These are phyloP conservation scores for Petaurus breviceps DNA, from an alignment of 2,113 vertebrate genomes.

Conservation along the genomic window DNA sequence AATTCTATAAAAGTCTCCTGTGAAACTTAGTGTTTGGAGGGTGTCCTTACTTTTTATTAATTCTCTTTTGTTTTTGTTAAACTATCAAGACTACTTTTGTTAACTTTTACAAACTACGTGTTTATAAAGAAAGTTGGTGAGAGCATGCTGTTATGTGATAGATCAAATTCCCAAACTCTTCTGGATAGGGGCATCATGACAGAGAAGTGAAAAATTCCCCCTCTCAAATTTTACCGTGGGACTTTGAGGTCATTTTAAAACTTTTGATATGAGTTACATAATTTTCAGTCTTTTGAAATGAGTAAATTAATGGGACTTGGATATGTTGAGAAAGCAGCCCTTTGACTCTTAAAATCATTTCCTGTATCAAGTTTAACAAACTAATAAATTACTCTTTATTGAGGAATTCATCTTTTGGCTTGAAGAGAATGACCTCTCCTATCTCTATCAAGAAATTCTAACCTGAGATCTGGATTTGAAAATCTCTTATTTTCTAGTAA, in stretches of 20 bases:
- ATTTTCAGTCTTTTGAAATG: slow-evolving; percentile 23
- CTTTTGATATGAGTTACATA: background rate
- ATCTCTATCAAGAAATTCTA: slow-evolving; percentile 66
- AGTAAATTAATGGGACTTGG: background rate
- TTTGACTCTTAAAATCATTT: slow-evolving; percentile 36
- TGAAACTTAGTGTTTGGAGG: background rate
- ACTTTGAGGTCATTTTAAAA: background rate
- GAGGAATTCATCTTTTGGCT: slow-evolving; percentile 61
- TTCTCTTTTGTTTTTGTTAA: background rate
- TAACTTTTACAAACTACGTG: background rate
- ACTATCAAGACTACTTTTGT: background rate
- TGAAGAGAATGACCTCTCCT: slow-evolving; percentile 59
- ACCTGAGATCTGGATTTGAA: slow-evolving; percentile 51
- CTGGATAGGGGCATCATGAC: background rate
- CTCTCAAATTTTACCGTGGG: background rate
- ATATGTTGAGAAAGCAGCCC: slow-evolving; percentile 59
- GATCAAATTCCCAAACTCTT: background rate
- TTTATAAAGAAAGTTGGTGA: background rate
- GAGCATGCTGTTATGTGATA: background rate
- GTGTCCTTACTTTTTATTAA: background rate
- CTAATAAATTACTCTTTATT: slow-evolving; percentile 65
- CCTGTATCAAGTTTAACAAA: slow-evolving; percentile 52
- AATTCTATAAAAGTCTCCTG: background rate
- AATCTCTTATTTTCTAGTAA: slow-evolving; percentile 48
- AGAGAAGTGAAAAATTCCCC: background rate